Percentiles rank a stretch among this genome's conserved stretches.
Conservation (phyloP, 2,888 invertebrate genomes). For the Leucophora obtusa region DNA sequence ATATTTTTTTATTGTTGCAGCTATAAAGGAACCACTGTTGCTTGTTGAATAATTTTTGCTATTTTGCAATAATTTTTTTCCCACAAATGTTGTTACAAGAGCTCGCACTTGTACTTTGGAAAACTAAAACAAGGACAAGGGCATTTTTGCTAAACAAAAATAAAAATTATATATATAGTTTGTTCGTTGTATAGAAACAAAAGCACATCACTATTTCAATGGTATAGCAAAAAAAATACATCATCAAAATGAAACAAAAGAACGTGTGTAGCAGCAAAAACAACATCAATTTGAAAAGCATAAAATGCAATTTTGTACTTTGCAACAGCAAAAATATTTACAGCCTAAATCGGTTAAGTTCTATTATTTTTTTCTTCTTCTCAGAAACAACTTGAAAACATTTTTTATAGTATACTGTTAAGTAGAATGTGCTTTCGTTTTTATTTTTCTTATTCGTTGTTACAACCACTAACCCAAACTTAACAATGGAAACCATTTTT, state of each 20-base stretch:
- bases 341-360: constrained; percentile 77
- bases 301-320: constrained; percentile 62
- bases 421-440: background rate
- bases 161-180: background rate
- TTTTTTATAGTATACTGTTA: constrained; percentile 1
- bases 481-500: constrained; percentile 34
- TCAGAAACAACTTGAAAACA: constrained; percentile 39
- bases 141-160: constrained; percentile 56
- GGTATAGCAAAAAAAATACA: background rate
- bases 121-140: constrained; percentile 64
- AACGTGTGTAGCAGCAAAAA: constrained; percentile 29
- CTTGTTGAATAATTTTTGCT: constrained; percentile 48
- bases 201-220: constrained; percentile 1
- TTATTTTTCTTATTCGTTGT: background rate
- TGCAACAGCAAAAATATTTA: constrained; percentile 69
- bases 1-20: constrained; percentile 19
- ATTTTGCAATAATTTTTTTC: constrained; percentile 25
- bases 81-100: constrained; percentile 48
- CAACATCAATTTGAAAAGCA: constrained; percentile 48
- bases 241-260: constrained; percentile 45
- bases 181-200: constrained; percentile 9
- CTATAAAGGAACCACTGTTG: constrained; percentile 45
- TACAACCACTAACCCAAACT: constrained; percentile 38
- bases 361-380: constrained; percentile 55
- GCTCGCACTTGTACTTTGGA: constrained; percentile 62